Evolutionary conservation across 2,113 vertebrate species (phyloP).

Genomic region (Cricetomys ansorgei): DNA sequence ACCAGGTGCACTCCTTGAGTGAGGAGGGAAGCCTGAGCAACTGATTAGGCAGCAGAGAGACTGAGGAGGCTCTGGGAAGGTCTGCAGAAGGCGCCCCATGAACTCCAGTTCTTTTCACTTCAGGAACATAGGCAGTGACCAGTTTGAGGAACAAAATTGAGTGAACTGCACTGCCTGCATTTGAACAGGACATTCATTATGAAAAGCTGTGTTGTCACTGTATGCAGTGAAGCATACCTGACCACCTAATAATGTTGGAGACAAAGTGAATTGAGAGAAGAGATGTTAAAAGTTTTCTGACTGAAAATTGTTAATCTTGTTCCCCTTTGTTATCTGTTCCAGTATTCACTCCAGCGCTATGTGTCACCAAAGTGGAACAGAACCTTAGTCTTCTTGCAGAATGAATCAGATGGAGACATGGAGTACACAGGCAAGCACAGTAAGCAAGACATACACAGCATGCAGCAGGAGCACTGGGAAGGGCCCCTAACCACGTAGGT

Average conservation of each 20-base stretch:
- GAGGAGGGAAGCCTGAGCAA: background rate
- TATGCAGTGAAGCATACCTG: background rate
- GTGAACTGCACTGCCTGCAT: background rate
- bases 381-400: background rate
- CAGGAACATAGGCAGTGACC: background rate
- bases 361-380: background rate
- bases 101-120: background rate
- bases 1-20: accelerated
- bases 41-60: background rate
- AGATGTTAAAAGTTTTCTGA: constrained; percentile 21
- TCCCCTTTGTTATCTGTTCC: background rate
- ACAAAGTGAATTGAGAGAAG: background rate
- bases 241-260: background rate
- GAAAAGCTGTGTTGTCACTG: background rate
- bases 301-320: background rate
- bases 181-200: background rate
- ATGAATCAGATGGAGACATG: background rate
- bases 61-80: background rate
- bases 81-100: background rate
- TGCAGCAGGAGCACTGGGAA: background rate
- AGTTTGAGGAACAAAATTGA: constrained; percentile 32
- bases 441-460: background rate
- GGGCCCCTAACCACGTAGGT: background rate
- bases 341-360: background rate
- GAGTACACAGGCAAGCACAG: background rate